Conservation (phyloP, 2,797 vertebrate species). For the Anguilla anguilla region DNA sequence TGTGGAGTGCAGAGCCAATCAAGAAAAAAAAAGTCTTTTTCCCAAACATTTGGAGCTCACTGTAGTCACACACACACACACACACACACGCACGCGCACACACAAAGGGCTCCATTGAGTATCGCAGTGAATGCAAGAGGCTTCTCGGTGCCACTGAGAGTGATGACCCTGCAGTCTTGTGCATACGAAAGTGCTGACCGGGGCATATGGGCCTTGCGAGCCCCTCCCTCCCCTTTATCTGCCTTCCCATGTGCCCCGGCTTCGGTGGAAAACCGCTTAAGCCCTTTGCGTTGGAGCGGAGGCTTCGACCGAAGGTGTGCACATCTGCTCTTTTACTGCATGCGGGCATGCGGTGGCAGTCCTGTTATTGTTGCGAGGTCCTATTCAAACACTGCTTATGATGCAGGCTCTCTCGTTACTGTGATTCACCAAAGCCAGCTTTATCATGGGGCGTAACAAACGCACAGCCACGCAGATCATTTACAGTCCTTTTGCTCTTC, state of each 20-base stretch:
- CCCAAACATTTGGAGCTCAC: too few relatives aligned
- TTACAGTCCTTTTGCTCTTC: not conserved
- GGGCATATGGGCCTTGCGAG: not conserved
- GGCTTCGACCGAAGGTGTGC: conserved; percentile 5
- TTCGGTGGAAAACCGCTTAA: not conserved
- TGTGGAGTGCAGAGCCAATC: too few relatives aligned
- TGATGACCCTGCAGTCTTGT: not conserved
- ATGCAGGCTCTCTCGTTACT: not conserved
- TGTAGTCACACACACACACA: too few relatives aligned
- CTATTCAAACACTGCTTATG: not conserved
- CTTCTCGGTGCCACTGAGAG: conserved; percentile 14
- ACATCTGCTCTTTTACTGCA: not conserved
- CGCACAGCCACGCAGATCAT: not conserved
- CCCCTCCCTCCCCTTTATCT: not conserved
- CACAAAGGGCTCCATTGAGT: not conserved
- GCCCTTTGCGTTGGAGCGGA: not conserved
- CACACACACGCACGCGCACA: too few relatives aligned
- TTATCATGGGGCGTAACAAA: not conserved
- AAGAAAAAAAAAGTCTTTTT: too few relatives aligned
- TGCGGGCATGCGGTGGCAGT: not conserved
- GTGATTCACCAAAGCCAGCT: not conserved
- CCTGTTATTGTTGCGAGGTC: not conserved
- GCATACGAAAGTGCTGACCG: not conserved
- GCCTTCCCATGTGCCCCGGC: not conserved
- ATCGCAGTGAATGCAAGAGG: conserved; percentile 20